Evolutionary conservation across 2,888 invertebrate species (phyloP).

Genomic region (Selenia dentaria): DNA sequence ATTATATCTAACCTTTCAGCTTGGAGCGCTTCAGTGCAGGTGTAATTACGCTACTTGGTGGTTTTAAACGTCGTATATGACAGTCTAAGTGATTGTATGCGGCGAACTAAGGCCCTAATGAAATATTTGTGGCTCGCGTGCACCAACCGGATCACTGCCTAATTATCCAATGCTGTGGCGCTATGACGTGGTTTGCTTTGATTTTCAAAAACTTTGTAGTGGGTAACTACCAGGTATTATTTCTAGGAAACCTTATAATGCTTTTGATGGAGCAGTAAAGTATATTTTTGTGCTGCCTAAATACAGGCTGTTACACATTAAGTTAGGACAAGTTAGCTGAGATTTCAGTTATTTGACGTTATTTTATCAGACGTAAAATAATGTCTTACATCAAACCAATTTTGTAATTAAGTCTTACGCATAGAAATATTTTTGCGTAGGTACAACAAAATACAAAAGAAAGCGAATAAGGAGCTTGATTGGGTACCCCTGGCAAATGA

Average conservation of each 20-base stretch:
- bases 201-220: constrained; percentile 34
- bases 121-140: constrained; percentile 82
- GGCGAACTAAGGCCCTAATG: constrained; percentile 69
- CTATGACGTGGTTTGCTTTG: constrained; percentile 54
- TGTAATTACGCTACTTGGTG: constrained; percentile 65
- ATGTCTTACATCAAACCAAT: constrained; percentile 3
- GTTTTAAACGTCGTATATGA: constrained; percentile 76
- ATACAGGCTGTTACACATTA: not conserved
- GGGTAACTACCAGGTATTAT: constrained; percentile 12
- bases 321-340: too few species aligned
- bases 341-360: too few species aligned
- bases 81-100: constrained; percentile 80
- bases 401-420: constrained; percentile 16
- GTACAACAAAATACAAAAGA: constrained; percentile 15
- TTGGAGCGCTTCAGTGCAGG: constrained; percentile 57
- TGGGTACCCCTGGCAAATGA: constrained; percentile 60
- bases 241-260: constrained; percentile 19
- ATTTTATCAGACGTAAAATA: too few species aligned
- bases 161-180: constrained; percentile 58
- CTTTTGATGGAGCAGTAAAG: constrained; percentile 6
- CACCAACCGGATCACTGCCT: constrained; percentile 53
- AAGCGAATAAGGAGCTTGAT: constrained; percentile 51
- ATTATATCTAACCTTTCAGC: constrained; percentile 83
- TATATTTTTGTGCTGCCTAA: not conserved
- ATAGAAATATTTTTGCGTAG: constrained; percentile 21